Percentiles rank a stretch among this genome's conserved stretches.
These are phyloP conservation scores for Isichthys henryi DNA, from an alignment of 2,113 vertebrate genomes.

Conservation along the genomic window DNA sequence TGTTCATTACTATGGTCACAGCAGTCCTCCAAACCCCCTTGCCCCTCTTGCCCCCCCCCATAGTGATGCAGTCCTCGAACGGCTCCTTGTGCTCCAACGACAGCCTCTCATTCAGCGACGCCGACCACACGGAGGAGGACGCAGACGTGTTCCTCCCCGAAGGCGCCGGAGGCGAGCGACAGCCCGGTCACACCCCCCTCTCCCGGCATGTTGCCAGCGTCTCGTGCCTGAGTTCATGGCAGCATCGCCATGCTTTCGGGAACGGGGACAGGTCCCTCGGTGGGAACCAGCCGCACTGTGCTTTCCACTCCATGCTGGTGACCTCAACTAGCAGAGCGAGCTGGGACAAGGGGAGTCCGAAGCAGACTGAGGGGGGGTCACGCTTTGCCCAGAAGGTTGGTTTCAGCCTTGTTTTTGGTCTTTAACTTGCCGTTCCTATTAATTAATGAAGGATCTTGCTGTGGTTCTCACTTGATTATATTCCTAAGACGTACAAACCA, in stretches of 20 bases:
- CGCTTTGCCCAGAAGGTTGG: slow-evolving; percentile 82
- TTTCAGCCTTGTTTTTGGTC: background rate
- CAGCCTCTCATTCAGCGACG: slow-evolving; percentile 58
- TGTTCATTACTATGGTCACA: background rate
- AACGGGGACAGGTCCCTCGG: slow-evolving; percentile 31
- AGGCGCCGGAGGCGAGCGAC: slow-evolving; percentile 18
- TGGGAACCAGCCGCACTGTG: background rate
- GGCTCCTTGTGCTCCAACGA: slow-evolving; percentile 60
- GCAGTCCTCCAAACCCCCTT: background rate
- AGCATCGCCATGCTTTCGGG: slow-evolving; percentile 42
- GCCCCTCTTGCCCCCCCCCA: no score
- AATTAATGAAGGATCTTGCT: background rate
- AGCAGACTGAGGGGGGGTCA: slow-evolving; percentile 62
- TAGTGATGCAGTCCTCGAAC: slow-evolving; percentile 65
- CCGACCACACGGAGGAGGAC: slow-evolving; percentile 58
- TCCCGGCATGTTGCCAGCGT: background rate
- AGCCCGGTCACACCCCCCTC: background rate
- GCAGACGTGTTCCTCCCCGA: slow-evolving; percentile 62
- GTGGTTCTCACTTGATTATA: background rate
- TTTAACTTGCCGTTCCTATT: background rate
- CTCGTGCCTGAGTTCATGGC: slow-evolving; percentile 49
- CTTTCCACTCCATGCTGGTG: background rate
- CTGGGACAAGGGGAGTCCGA: slow-evolving; percentile 12
- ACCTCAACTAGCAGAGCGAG: background rate
- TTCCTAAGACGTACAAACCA: background rate